Evolutionary conservation across 2,113 vertebrate genomes (phyloP).

Genomic region (Macrotus californicus): DNA sequence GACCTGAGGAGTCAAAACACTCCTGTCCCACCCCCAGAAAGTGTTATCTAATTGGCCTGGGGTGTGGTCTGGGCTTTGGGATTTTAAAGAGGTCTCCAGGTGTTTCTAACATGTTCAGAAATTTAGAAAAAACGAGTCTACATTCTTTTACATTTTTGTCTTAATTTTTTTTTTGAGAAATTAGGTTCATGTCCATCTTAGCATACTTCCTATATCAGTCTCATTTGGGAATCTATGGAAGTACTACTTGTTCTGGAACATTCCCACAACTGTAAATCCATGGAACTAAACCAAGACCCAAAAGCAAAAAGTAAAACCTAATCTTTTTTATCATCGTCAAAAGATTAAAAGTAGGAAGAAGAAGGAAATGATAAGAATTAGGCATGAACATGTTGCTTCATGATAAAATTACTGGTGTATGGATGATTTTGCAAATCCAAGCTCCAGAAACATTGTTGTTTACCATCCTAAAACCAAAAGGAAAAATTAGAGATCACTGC

Average conservation of each 20-base stretch:
- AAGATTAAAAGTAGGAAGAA: neutral
- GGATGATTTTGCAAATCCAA: neutral
- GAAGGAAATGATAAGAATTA: too few species aligned
- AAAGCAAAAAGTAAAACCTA: conserved; percentile 9
- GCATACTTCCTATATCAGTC: neutral
- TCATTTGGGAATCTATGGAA: neutral
- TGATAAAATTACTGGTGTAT: neutral
- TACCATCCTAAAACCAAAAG: neutral
- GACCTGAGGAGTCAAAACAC: neutral
- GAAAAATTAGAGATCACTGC: neutral
- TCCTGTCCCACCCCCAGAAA: neutral
- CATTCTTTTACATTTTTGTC: conserved; percentile 4
- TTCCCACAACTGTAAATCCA: conserved; percentile 1
- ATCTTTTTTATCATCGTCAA: neutral
- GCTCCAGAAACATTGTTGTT: neutral
- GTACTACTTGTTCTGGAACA: neutral
- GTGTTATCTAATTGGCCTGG: neutral
- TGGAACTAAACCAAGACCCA: neutral
- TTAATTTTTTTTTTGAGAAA: neutral
- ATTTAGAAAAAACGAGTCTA: neutral
- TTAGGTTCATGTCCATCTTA: conserved; percentile 14
- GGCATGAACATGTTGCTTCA: neutral
- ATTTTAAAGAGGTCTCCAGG: neutral
- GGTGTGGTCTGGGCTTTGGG: neutral
- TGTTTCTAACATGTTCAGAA: neutral